Base-by-base conservation (phyloP, 2,888 invertebrate genomes). In the Microdon myrmicae region DNA sequence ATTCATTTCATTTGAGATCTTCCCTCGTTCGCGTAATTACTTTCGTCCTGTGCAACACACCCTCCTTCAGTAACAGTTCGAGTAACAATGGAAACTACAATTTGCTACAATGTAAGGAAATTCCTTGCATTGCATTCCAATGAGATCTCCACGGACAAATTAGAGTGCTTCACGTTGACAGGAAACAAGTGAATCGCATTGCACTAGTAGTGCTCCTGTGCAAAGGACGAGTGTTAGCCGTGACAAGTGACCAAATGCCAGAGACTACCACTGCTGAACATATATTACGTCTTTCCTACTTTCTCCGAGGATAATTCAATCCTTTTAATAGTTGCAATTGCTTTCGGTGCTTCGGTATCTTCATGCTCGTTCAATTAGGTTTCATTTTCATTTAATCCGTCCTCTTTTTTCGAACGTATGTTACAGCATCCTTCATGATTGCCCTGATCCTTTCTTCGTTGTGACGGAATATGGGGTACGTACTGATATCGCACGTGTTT, bases 221-320 rank as follows among this genome's bases (percentile, higher is more conserved):
- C 14, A 17, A 37, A 22, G 41, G 47, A 49, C 28, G 54, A 55
- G 55, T 55, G 32, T 26, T n/a, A n/a, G n/a, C 56, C 56, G 47
- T 51, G 64, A 64, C 64, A 58, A 64, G 64, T 64, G 64, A 58
- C 64, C 64, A 64, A 64, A 64, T 58, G 64, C 51, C 58, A 58
- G 64, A 64, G n/a, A n/a, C 41, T 64, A 64, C 64, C 58, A 56
- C 64, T 51, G 19, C 41, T 32, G 14, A 56, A 56, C 58, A 64
- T 64, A 58, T 47, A 64, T 64, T 58, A 64, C 45, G 23, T 54
- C 56, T 25, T 35, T 64, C 48, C 51, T 58, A 51, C 45, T 51
- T 64, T 49, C 64, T 58, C 37, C 43, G 34, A 32, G 58, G 58
- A 64, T 64, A 64, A 64, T 64, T 64, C 64, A 64, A 64, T 64